A percentile compares a stretch with the other conserved stretches of the same genome.
phyloP scores from a whole-genome alignment of 2,113 vertebrate genomes.

The Guaruba guarouba region DNA sequence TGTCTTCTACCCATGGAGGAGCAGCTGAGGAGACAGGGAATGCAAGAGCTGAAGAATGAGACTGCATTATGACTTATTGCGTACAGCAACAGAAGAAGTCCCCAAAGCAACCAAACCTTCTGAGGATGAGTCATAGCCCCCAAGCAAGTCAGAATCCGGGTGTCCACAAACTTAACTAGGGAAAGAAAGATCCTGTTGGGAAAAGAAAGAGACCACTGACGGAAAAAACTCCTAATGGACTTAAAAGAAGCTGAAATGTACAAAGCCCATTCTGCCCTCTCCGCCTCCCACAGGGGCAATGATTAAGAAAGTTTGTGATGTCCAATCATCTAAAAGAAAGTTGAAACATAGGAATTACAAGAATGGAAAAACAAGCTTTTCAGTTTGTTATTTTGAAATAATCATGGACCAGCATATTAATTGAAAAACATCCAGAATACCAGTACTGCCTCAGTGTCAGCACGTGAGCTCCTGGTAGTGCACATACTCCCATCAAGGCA shows the following conservation, averaged over 20 bases:
- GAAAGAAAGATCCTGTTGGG: slow-evolving; percentile 61
- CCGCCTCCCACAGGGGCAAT: neutral
- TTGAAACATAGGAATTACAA: neutral
- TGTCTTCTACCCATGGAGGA: neutral
- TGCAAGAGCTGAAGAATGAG: neutral
- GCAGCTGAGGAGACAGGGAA: slow-evolving; percentile 28
- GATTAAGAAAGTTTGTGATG: neutral
- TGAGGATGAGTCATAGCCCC: slow-evolving; percentile 70
- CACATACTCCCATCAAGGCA: neutral
- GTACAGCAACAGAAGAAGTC: slow-evolving; percentile 51
- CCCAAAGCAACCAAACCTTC: slow-evolving; percentile 64
- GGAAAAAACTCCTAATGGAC: slow-evolving; percentile 26
- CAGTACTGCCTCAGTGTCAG: neutral
- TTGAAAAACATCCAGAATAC: neutral
- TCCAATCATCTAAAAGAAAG: neutral
- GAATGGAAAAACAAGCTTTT: neutral
- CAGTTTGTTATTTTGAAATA: neutral
- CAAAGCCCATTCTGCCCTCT: slow-evolving; percentile 15
- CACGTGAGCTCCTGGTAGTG: neutral
- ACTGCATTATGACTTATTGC: slow-evolving; percentile 9
- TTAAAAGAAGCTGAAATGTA: slow-evolving; percentile 34
- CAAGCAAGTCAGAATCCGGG: slow-evolving; percentile 30
- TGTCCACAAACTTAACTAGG: slow-evolving; percentile 59
- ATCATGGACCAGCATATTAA: neutral
- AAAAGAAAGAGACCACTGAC: slow-evolving; percentile 52